Conservation (phyloP, 2,113 vertebrate genomes). For the Rhea americana region DNA sequence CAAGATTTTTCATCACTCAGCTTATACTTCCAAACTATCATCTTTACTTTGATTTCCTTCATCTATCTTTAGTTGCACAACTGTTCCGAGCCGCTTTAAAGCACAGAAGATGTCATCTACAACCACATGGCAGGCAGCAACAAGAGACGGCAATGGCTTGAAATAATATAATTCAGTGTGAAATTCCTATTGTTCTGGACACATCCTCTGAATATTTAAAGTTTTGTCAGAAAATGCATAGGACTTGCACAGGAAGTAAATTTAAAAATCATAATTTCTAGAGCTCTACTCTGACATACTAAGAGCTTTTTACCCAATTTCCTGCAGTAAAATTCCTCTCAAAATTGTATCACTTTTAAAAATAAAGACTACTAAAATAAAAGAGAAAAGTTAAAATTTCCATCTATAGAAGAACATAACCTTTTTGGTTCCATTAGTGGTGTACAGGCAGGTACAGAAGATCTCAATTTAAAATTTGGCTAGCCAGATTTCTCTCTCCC, state of each 20-base stretch:
- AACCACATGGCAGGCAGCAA: neutral
- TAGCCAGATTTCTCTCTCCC: neutral
- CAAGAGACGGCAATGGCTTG: neutral
- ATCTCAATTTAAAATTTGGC: neutral
- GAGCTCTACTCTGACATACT: neutral
- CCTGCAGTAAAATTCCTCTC: neutral
- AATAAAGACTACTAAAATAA: neutral
- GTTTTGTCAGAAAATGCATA: neutral
- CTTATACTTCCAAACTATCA: constrained; percentile 5
- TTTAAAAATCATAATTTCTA: neutral
- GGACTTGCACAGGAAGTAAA: neutral
- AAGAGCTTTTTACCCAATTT: neutral
- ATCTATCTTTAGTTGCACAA: constrained; percentile 14
- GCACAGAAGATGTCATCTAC: constrained; percentile 18
- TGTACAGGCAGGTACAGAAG: neutral
- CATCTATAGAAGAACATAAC: neutral
- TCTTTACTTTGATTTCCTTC: constrained; percentile 25
- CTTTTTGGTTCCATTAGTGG: neutral
- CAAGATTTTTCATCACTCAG: constrained; percentile 20
- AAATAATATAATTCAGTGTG: neutral
- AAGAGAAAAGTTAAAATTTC: neutral
- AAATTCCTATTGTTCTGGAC: constrained; percentile 22
- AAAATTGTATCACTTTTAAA: neutral
- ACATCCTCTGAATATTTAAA: neutral
- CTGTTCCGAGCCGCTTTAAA: neutral